phyloP scores from a whole-genome alignment of 2,888 invertebrate genomes.

The Drosophila suboccidentalis region DNA sequence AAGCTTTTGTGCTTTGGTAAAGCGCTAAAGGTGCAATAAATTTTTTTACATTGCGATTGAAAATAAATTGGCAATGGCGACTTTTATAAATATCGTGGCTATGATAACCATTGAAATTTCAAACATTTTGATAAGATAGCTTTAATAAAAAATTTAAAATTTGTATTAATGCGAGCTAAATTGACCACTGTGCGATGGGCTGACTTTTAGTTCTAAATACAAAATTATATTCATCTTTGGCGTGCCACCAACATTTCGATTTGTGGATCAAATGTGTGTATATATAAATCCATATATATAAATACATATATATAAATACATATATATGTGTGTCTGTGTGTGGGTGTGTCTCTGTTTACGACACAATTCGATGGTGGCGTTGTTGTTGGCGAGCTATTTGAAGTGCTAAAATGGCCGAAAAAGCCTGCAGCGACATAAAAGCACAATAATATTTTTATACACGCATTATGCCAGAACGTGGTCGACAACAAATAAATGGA shows the following conservation, averaged over 20 bases:
- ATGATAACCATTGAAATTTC: too few relatives aligned
- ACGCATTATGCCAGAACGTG: slow-evolving; percentile 50
- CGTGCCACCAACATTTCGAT: slow-evolving; percentile 35
- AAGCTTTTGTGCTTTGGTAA: too few relatives aligned
- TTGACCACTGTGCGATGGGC: background rate
- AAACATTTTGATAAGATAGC: too few relatives aligned
- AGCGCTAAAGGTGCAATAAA: too few relatives aligned
- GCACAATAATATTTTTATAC: slow-evolving; percentile 56
- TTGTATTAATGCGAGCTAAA: too few relatives aligned
- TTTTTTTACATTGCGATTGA: too few relatives aligned
- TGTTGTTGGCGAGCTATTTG: slow-evolving; percentile 35
- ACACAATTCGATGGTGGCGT: slow-evolving; percentile 25
- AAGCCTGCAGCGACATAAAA: slow-evolving; percentile 57
- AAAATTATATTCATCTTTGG: slow-evolving; percentile 48
- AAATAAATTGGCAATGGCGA: too few relatives aligned
- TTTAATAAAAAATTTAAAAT: too few relatives aligned
- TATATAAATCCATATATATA: background rate
- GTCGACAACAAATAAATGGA: background rate
- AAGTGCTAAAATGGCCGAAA: slow-evolving; percentile 52
- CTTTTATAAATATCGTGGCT: too few relatives aligned
- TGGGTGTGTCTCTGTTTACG: slow-evolving; percentile 22
- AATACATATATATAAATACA: background rate
- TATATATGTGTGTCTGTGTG: background rate
- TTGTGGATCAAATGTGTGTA: slow-evolving; percentile 28
- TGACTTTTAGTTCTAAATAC: slow-evolving; percentile 12